phyloP scores from a whole-genome alignment of 2,113 vertebrate species.

The Bos taurus region ARS-UCD2.0 NC_037350.1:3181001-3181500 shows the following conservation, averaged over 20 bases:
- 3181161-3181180: not conserved
- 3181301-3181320: not conserved
- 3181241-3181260: not conserved
- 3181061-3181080: not conserved
- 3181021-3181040: not conserved
- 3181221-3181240: not conserved
- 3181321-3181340: not conserved
- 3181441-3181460: not conserved
- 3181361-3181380: not conserved
- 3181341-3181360: not conserved
- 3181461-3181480: not conserved
- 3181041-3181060: not conserved
- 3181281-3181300: not conserved
- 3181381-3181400: not conserved
- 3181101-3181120: not conserved
- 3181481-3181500: not conserved
- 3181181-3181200: not conserved
- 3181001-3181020: not conserved
- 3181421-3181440: not conserved
- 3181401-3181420: not conserved
- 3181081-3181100: not conserved
- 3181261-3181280: not conserved
- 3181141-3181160: not conserved
- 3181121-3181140: not conserved
- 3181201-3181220: not conserved